These are phyloP conservation scores for Tenualosa thibaudeaui DNA, from an alignment of 2,797 vertebrate genomes.

Conservation along the genomic window DNA sequence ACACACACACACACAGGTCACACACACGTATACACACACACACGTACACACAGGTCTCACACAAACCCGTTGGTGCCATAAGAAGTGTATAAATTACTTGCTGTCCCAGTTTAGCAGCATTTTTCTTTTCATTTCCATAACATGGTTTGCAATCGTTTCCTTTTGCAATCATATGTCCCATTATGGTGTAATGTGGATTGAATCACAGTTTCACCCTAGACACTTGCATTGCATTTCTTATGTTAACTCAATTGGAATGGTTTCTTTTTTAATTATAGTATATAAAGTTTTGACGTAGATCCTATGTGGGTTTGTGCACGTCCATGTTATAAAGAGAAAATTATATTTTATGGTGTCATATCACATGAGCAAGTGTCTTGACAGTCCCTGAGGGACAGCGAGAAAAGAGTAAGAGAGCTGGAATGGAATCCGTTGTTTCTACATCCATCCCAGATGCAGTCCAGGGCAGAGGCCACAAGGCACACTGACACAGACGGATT, in stretches of 20 bases:
- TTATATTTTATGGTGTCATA: not conserved
- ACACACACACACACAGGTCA: not conserved
- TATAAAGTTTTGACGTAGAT: not conserved
- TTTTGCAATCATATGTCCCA: too few relatives aligned
- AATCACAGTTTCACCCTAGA: too few relatives aligned
- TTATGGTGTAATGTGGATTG: too few relatives aligned
- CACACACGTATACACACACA: not conserved
- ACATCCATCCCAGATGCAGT: not conserved
- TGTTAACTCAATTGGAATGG: not conserved
- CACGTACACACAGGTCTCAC: not conserved
- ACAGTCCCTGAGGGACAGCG: not conserved
- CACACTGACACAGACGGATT: not conserved
- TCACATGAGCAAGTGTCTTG: slow-evolving; percentile 24
- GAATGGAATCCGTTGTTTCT: not conserved
- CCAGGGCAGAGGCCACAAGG: not conserved
- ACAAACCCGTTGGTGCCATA: not conserved
- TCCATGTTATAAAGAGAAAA: not conserved
- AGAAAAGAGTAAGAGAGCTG: not conserved
- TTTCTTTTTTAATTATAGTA: not conserved
- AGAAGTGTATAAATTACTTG: not conserved
- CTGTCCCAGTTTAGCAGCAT: not conserved
- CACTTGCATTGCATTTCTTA: not conserved
- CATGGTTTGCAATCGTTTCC: not conserved
- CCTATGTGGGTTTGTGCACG: too few relatives aligned
- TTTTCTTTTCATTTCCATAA: not conserved